phyloP scores from a whole-genome alignment of 2,888 invertebrate species.

The Anthoptus insignis region DNA sequence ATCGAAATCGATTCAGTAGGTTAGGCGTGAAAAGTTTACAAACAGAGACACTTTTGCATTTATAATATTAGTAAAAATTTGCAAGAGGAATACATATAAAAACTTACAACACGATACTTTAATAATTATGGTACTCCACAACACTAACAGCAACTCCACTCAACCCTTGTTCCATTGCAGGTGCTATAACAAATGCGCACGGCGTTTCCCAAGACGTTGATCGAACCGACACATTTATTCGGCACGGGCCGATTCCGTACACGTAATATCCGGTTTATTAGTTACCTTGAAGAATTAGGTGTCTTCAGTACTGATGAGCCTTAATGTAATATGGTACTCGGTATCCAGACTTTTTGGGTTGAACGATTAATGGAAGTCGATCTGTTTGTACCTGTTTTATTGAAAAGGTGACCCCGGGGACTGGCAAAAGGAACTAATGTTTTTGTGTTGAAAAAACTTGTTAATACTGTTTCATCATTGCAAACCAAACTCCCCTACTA shows the following conservation, averaged over 20 bases:
- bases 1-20: too few relatives aligned
- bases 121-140: too few relatives aligned
- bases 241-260: slow-evolving; percentile 57
- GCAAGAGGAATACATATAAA: too few relatives aligned
- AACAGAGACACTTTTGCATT: too few relatives aligned
- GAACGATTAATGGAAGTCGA: slow-evolving; percentile 18
- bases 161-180: slow-evolving; percentile 23
- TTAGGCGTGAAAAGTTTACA: too few relatives aligned
- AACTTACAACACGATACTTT: too few relatives aligned
- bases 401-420: slow-evolving; percentile 15
- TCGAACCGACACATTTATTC: slow-evolving; percentile 68
- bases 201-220: slow-evolving; percentile 66
- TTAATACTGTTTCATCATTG: too few relatives aligned
- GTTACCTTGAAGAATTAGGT: slow-evolving; percentile 60
- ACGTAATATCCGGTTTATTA: slow-evolving; percentile 71
- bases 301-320: slow-evolving; percentile 47
- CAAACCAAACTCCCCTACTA: too few relatives aligned
- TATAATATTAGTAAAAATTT: too few relatives aligned
- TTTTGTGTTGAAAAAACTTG: too few relatives aligned
- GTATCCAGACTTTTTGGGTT: slow-evolving; percentile 9
- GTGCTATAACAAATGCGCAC: slow-evolving; percentile 62
- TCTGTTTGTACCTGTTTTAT: slow-evolving; percentile 17
- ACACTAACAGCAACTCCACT: slow-evolving; percentile 15
- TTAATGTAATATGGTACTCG: slow-evolving; percentile 30
- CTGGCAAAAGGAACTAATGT: too few relatives aligned